These are phyloP conservation scores for Agrochola lota DNA, from an alignment of 2,888 invertebrate genomes.

Conservation along the genomic window DNA sequence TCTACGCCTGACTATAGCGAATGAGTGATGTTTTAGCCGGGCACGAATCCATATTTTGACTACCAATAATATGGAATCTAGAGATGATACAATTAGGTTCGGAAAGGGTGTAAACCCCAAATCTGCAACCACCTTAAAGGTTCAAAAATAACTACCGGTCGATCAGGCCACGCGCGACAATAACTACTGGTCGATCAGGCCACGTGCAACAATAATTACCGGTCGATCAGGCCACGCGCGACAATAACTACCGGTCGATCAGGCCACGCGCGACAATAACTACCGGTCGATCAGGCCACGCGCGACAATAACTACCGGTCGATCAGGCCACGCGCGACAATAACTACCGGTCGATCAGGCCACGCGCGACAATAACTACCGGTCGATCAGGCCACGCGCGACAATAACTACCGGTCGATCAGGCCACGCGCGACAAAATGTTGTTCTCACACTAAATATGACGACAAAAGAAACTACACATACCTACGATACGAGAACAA, in stretches of 20 bases:
- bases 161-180: neutral
- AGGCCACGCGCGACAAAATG: neutral
- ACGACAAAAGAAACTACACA: too few relatives aligned
- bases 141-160: neutral
- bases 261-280: neutral
- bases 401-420: neutral
- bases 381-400: neutral
- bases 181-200: neutral
- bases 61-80: neutral
- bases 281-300: neutral
- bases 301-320: neutral
- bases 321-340: neutral
- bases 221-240: neutral
- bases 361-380: neutral
- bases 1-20: too few relatives aligned
- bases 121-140: neutral
- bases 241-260: neutral
- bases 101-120: neutral
- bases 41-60: too few relatives aligned
- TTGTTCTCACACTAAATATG: neutral
- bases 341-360: neutral
- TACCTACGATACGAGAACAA: too few relatives aligned
- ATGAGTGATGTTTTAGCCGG: too few relatives aligned
- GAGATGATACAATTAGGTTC: neutral
- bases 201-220: neutral